Conservation (phyloP, 2,113 vertebrate genomes). For the Danio rerio region DNA sequence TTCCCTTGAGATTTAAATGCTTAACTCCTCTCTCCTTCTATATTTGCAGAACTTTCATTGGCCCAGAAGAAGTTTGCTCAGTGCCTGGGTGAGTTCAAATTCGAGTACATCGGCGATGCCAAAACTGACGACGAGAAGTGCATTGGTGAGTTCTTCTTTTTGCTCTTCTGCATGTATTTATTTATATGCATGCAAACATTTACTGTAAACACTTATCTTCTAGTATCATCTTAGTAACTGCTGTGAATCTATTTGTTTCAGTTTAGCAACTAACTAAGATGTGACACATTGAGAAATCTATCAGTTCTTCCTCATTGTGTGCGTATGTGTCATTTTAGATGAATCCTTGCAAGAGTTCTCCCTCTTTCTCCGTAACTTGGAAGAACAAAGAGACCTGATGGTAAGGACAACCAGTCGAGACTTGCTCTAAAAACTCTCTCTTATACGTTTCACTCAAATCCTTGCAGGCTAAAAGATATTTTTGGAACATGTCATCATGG, state of each 20-base stretch:
- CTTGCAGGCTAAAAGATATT: not conserved
- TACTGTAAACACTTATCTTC: not conserved
- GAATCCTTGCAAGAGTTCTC: conserved; percentile 95
- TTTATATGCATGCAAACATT: not conserved
- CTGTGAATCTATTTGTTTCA: not conserved
- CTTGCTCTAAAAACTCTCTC: conserved; percentile 41
- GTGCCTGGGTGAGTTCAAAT: conserved; percentile 92
- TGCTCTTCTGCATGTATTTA: not conserved
- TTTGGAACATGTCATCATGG: not conserved
- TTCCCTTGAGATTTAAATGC: not conserved
- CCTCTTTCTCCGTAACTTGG: conserved; percentile 90
- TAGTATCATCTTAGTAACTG: not conserved
- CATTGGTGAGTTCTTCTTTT: conserved; percentile 79
- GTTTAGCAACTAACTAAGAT: not conserved
- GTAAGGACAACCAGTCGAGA: conserved; percentile 77
- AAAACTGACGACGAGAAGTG: conserved; percentile 95
- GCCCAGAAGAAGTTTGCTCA: conserved; percentile 96
- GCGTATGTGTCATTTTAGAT: conserved; percentile 78
- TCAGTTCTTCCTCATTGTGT: not conserved
- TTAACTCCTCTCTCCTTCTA: not conserved
- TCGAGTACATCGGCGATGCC: conserved; percentile 96
- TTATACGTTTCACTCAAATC: not conserved
- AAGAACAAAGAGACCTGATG: conserved; percentile 97
- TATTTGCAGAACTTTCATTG: conserved; percentile 82
- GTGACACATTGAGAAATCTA: not conserved